Evolutionary conservation across 2,113 vertebrate genomes (phyloP).

Genomic region (Oncorhynchus mykiss): DNA sequence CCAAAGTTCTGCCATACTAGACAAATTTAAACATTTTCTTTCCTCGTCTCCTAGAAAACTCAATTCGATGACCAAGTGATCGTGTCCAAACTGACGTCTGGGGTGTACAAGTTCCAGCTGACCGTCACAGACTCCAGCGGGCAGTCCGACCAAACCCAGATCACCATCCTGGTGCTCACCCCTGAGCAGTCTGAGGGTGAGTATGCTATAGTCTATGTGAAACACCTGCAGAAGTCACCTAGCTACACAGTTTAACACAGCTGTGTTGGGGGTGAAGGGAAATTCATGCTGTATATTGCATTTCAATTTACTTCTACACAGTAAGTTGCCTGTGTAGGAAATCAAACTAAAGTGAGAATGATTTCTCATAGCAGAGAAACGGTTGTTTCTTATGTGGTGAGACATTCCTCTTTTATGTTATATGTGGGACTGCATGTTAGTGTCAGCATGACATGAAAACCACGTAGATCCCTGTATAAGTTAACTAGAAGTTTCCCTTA

Average conservation of each 20-base stretch:
- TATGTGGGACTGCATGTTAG: no score
- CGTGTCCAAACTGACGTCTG: slow-evolving; percentile 82
- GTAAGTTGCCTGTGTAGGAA: no score
- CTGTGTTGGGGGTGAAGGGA: not conserved
- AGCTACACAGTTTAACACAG: not conserved
- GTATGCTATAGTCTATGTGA: slow-evolving; percentile 30
- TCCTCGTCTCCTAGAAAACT: slow-evolving; percentile 67
- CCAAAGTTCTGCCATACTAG: not conserved
- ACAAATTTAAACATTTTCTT: not conserved
- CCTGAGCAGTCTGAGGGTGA: slow-evolving; percentile 86
- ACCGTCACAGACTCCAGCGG: slow-evolving; percentile 69
- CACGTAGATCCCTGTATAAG: no score
- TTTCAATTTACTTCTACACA: no score
- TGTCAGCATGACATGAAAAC: no score
- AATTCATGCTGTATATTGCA: no score
- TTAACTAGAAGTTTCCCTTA: no score
- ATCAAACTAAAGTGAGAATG: no score
- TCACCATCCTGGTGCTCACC: slow-evolving; percentile 85
- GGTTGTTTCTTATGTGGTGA: not conserved
- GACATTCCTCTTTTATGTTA: no score
- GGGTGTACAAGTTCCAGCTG: slow-evolving; percentile 85
- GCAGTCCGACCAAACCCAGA: slow-evolving; percentile 71
- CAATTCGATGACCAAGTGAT: slow-evolving; percentile 63
- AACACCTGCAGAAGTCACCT: not conserved
- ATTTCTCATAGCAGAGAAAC: not conserved